A percentile compares a stretch with the other conserved stretches of the same genome.
Evolutionary conservation across 2,113 vertebrate species (phyloP).

Genomic region (Hydrolagus affinis): DNA sequence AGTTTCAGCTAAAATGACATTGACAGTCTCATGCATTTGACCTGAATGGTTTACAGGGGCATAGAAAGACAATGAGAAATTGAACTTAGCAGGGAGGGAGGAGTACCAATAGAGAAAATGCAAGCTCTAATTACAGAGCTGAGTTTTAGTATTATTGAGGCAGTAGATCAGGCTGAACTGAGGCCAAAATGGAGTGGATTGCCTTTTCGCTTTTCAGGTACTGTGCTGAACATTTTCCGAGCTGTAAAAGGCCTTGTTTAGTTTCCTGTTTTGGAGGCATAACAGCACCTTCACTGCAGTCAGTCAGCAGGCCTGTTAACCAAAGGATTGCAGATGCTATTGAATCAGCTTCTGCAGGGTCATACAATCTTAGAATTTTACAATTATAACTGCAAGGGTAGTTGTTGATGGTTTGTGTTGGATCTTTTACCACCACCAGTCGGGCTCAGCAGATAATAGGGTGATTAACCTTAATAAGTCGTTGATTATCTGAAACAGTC

Average conservation of each 20-base stretch:
- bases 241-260: background rate
- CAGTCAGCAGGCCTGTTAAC: background rate
- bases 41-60: background rate
- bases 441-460: conserved; percentile 71
- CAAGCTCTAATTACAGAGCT: background rate
- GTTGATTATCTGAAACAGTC: conserved; percentile 82
- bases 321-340: background rate
- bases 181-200: background rate
- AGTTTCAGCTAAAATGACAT: too few relatives aligned
- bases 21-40: background rate
- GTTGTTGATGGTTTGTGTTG: conserved; percentile 53
- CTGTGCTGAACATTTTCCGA: background rate
- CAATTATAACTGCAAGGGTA: too few relatives aligned
- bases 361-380: too few relatives aligned
- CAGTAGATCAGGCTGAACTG: background rate
- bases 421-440: conserved; percentile 61
- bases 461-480: conserved; percentile 85
- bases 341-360: conserved; percentile 3
- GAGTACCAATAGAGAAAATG: background rate
- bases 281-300: background rate
- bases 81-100: too few relatives aligned
- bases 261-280: background rate
- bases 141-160: background rate
- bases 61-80: background rate
- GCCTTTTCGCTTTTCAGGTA: background rate